A percentile compares a stretch with the other conserved stretches of the same genome.
Evolutionary conservation across 2,888 invertebrate genomes (phyloP).

Genomic region (Drosophila emarginata): DNA sequence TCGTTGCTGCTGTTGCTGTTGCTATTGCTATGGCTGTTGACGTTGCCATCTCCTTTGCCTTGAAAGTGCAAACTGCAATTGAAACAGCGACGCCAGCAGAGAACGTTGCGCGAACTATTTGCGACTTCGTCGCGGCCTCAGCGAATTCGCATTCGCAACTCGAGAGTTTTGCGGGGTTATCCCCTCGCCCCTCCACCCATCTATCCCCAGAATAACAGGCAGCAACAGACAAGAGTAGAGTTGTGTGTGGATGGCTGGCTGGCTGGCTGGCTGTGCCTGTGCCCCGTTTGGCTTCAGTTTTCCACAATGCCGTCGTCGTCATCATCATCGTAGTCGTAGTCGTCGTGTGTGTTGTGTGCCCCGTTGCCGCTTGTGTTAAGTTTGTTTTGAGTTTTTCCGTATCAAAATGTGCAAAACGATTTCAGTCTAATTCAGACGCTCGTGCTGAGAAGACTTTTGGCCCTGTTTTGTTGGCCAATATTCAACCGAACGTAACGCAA

Average conservation of each 20-base stretch:
- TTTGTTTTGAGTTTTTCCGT: slow-evolving; percentile 82
- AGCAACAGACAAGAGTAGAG: slow-evolving; percentile 40
- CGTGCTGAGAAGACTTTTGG: slow-evolving; percentile 83
- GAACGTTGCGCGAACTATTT: slow-evolving; percentile 38
- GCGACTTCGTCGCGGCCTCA: slow-evolving; percentile 59
- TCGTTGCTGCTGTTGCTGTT: slow-evolving; percentile 21
- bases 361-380: slow-evolving; percentile 60
- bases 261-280: slow-evolving; percentile 34
- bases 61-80: slow-evolving; percentile 55
- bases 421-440: slow-evolving; percentile 83
- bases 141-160: slow-evolving; percentile 70
- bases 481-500: slow-evolving; percentile 16
- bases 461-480: slow-evolving; percentile 64
- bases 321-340: slow-evolving; percentile 35
- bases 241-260: slow-evolving; percentile 18
- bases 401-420: slow-evolving; percentile 83
- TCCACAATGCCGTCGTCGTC: slow-evolving; percentile 63
- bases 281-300: slow-evolving; percentile 47
- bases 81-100: slow-evolving; percentile 51
- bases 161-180: slow-evolving; percentile 16
- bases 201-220: slow-evolving; percentile 24
- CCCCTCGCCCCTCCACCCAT: slow-evolving; percentile 14
- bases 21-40: slow-evolving; percentile 33
- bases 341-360: slow-evolving; percentile 23
- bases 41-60: slow-evolving; percentile 51